Evolutionary conservation across 2,888 invertebrate genomes (phyloP).

Genomic region (Temnothorax unifasciatus): DNA sequence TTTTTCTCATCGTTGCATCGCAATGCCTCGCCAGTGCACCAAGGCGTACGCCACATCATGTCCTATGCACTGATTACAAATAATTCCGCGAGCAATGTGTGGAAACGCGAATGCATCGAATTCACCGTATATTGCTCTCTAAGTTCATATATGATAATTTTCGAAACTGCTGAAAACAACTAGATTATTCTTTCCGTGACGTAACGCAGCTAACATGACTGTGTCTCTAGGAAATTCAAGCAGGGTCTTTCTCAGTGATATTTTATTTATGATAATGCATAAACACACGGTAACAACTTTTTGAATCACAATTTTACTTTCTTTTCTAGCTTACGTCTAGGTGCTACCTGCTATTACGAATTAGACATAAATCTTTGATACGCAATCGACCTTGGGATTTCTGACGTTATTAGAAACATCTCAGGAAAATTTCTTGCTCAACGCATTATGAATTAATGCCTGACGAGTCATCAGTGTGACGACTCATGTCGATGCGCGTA

Average conservation of each 20-base stretch:
- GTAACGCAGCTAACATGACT: background rate
- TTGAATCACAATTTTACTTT: slow-evolving; percentile 12
- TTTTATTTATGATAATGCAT: slow-evolving; percentile 15
- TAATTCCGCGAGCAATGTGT: background rate
- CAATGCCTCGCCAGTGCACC: background rate
- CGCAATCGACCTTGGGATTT: background rate
- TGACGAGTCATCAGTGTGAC: background rate
- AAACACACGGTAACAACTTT: slow-evolving; percentile 6
- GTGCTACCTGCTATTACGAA: background rate
- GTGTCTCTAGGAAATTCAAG: background rate
- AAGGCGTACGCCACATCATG: no score
- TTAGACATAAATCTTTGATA: slow-evolving; percentile 26
- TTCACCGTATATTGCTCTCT: background rate
- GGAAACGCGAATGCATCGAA: background rate
- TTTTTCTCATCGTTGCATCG: background rate
- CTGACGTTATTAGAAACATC: background rate
- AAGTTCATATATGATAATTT: background rate
- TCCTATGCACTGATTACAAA: background rate
- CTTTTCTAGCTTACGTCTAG: background rate
- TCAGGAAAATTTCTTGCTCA: slow-evolving; percentile 38
- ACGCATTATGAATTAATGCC: slow-evolving; percentile 61
- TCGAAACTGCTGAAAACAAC: background rate
- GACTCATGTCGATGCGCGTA: slow-evolving; percentile 54
- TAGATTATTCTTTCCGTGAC: background rate
- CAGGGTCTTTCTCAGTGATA: background rate